Evolutionary conservation across 2,113 vertebrate genomes (phyloP), one percentile per base, ranked within the genome.

Genomic region (Gambusia holbrooki): DNA sequence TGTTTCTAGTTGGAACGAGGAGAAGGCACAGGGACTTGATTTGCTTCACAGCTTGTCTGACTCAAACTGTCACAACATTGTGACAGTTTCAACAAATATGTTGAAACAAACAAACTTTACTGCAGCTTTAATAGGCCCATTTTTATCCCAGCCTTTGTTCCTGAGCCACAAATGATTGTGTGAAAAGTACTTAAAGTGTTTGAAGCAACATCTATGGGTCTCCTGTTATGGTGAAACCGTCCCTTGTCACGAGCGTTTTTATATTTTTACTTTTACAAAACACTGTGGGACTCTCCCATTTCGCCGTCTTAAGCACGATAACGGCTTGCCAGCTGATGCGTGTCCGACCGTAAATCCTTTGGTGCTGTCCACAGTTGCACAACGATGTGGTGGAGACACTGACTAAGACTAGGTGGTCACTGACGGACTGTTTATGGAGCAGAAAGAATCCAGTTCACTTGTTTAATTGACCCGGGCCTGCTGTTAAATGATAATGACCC

Each of bases 211-310:
- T 1, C 9, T 2, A 5, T 37, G 8, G 54, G n/a, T 29, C 58
- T 7, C 3, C 25, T 89, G 82, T 87, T 86, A 80, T 83, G 77
- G 69, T 68, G 10, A 84, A 79, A 84, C 78, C 80, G 88, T 88
- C 85, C 75, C 81, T 45, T 62, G 35, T 63, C 69, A 66, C 88
- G 69, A 86, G 80, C 77, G 73, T 79, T 81, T 37, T 71, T 77
- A 48, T 70, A 70, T 66, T 85, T 85, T 62, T 80, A 84, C 86
- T 85, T 84, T 79, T 69, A 71, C 40, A 25, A 62, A 62, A n/a
- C 15, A 61, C 69, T 35, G 8, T 35, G 33, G 33, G 33, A 37
- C 35, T 11, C 3, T 79, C 76, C 64, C n/a, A 73, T 85, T 82
- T 79, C 63, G 80, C 45, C 12, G 42, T 5, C 69, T 37, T 65